Conservation (phyloP, 2,113 vertebrate genomes). For the Albula goreensis region DNA sequence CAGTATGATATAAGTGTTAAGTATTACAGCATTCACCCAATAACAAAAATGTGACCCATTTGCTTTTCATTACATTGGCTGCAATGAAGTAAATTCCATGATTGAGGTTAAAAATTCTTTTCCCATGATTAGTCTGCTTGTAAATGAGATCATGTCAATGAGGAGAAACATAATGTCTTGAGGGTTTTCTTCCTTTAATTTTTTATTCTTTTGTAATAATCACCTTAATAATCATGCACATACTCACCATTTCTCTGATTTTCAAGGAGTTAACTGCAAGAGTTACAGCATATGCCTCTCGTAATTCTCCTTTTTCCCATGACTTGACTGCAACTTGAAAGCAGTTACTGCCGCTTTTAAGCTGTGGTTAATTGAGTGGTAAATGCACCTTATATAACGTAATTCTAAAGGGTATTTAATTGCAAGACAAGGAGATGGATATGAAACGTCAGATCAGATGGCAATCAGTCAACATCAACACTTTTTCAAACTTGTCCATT, state of each 20-base stretch:
- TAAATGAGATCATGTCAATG: neutral
- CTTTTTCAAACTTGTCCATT: neutral
- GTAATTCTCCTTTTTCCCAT: neutral
- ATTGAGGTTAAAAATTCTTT: neutral
- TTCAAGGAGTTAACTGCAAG: neutral
- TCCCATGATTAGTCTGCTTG: neutral
- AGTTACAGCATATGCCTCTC: neutral
- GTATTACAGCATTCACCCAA: neutral
- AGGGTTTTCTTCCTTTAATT: neutral
- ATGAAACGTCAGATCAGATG: too few species aligned
- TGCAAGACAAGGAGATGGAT: neutral
- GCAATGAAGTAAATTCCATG: neutral
- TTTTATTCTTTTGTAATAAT: neutral
- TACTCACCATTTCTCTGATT: neutral
- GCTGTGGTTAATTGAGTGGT: neutral
- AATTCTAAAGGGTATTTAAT: neutral
- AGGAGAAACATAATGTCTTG: neutral
- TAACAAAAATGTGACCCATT: neutral
- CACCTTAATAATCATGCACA: too few species aligned
- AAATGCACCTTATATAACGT: neutral
- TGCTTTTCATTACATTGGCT: neutral
- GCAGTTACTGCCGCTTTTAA: neutral
- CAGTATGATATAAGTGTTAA: neutral
- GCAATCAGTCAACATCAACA: too few species aligned
- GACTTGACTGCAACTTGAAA: neutral